These are phyloP conservation scores for Omphaloscelis lunosa DNA, from an alignment of 2,888 invertebrate genomes.

Conservation along the genomic window DNA sequence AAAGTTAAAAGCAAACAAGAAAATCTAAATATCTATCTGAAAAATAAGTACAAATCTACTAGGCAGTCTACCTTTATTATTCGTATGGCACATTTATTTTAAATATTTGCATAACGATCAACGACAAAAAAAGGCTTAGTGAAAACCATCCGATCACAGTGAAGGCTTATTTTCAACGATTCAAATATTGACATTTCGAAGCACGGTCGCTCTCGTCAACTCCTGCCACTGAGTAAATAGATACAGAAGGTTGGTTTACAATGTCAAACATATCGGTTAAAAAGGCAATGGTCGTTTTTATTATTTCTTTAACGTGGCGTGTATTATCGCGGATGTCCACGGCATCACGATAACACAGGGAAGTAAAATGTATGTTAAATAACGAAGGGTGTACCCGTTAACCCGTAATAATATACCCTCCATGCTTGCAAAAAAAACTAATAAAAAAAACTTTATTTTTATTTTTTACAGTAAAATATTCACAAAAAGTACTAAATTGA, in stretches of 20 bases:
- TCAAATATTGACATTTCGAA: slow-evolving; percentile 58
- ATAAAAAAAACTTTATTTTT: no score
- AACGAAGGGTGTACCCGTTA: no score
- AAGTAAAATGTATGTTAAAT: background rate
- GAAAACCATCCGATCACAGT: slow-evolving; percentile 34
- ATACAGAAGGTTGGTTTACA: slow-evolving; percentile 28
- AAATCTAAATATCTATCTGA: background rate
- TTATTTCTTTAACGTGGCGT: background rate
- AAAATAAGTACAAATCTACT: background rate
- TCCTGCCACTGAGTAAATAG: background rate
- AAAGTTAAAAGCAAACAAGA: background rate
- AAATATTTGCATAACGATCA: slow-evolving; percentile 23
- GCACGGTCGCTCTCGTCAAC: slow-evolving; percentile 17
- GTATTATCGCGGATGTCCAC: background rate
- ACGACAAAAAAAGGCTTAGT: slow-evolving; percentile 33
- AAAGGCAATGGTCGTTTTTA: background rate
- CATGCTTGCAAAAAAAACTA: no score
- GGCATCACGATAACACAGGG: background rate
- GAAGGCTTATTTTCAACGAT: slow-evolving; percentile 53
- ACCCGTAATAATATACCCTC: no score
- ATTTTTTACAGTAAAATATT: no score
- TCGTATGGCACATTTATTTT: slow-evolving; percentile 9
- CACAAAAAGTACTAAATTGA: no score
- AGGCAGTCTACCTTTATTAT: background rate
- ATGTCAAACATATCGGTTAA: background rate